Percentiles rank a stretch among this genome's conserved stretches.
Evolutionary conservation across 2,797 vertebrate species (phyloP).

Genomic region (Xyrichtys novacula): DNA sequence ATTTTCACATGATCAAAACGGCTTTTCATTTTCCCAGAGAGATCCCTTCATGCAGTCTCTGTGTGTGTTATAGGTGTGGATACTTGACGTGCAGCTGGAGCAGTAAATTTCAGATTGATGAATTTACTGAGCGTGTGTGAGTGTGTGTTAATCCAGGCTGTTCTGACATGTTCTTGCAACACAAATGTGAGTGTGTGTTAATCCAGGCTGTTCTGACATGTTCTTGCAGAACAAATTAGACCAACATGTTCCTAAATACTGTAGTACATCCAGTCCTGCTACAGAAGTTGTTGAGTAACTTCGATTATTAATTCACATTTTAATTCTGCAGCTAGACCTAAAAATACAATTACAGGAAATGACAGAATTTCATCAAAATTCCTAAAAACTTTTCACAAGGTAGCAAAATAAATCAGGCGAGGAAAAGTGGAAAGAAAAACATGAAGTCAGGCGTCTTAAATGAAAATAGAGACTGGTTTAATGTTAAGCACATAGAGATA

Average conservation of each 20-base stretch:
- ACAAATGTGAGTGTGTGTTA: too few relatives aligned
- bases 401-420: too few relatives aligned
- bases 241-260: background rate
- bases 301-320: background rate
- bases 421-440: too few relatives aligned
- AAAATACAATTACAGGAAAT: background rate
- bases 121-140: background rate
- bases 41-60: background rate
- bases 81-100: background rate
- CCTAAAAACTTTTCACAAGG: too few relatives aligned
- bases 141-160: background rate
- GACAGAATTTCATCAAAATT: too few relatives aligned
- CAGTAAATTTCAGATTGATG: background rate
- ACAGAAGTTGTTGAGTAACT: background rate
- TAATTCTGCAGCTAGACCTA: background rate
- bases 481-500: background rate
- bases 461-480: too few relatives aligned
- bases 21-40: background rate
- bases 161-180: background rate
- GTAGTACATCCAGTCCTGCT: background rate
- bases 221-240: background rate
- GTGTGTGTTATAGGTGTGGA: constrained; percentile 8
- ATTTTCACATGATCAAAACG: background rate
- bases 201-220: constrained; percentile 10
- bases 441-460: too few relatives aligned